Evolutionary conservation across 1,140 invertebrate genomes (phyloP), one percentile per base, ranked within the genome.

Genomic region (Kradibia gibbosae): DNA sequence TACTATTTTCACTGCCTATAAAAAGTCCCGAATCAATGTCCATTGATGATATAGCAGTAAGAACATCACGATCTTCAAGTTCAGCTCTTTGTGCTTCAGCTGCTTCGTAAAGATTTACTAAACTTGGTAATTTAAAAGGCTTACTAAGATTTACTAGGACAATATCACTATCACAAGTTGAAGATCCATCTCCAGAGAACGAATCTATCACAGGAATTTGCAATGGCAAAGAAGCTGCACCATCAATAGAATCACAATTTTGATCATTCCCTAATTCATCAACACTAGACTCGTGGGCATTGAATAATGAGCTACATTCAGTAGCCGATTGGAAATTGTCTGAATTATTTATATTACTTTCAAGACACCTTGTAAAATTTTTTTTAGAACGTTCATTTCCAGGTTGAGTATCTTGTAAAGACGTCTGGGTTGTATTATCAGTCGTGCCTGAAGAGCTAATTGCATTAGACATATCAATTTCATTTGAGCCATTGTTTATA

Each of bases 1-100:
- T 91, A 78, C 89, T 90, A 50, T 84, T 89, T 70, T 91, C 90
- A 28, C 89, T 91, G 73, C 88, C 88, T 67, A 90, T 88, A 4
- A 89, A 89, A 4, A 86, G 87, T 77, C 88, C 86, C 34, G 85
- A 86, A 70, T 90, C 88, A 15, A 88, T 76, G 28, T 90, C 89
- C 67, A 87, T 75, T 3, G 84, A 82, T 1, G 88, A 84, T 70
- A 86, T 85, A 36, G 86, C 85, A 8, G 85, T 82, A 53, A 88
- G 70, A 60, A 86, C 87, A n/a, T 85, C 86, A 81, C 84, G 86
- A 50, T 88, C 87, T 67, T 90, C 88, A 2, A 90, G 45, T n/a
- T 90, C 88, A 50, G 85, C 78, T 60, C 86, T 83, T 28, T 89
- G 88, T 53, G 86, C 87, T 73, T 88, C 86, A 22, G 86, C 87